Percentiles rank a stretch among this genome's conserved stretches.
Conservation (phyloP, 2,113 vertebrate species). For the Corynorhinus townsendii region DNA sequence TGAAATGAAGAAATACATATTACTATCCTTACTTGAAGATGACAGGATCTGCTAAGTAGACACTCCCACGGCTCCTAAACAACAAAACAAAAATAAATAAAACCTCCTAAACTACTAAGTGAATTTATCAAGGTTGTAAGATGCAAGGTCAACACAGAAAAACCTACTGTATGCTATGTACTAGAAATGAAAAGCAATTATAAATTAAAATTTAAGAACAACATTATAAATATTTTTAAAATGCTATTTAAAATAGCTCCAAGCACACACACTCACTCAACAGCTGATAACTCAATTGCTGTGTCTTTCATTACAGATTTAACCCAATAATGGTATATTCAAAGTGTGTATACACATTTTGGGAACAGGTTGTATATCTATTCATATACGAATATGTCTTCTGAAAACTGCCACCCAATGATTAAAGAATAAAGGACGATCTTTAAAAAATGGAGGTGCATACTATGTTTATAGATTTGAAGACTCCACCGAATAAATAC, state of each 20-base stretch:
- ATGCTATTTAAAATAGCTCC: neutral
- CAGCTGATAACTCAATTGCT: no score
- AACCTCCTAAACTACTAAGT: neutral
- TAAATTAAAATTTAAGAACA: neutral
- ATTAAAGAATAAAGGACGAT: neutral
- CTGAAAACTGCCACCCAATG: neutral
- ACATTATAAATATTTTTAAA: neutral
- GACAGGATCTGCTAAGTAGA: neutral
- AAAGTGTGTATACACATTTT: no score
- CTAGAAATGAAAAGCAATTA: neutral
- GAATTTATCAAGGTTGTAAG: neutral
- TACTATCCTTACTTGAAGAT: neutral
- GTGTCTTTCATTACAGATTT: no score
- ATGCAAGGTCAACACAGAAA: neutral
- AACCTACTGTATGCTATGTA: neutral
- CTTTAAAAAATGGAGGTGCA: neutral
- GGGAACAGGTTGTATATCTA: no score
- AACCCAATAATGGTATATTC: no score
- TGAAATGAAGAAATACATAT: neutral
- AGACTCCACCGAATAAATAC: neutral
- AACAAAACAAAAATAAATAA: conserved; percentile 2
- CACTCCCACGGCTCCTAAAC: neutral
- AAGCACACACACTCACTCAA: no score
- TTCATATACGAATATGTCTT: neutral
- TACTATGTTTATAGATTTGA: neutral